Evolutionary conservation across 2,797 vertebrate species (phyloP), one percentile per base, ranked within the genome.

Genomic region (Glyptemys insculpta): DNA sequence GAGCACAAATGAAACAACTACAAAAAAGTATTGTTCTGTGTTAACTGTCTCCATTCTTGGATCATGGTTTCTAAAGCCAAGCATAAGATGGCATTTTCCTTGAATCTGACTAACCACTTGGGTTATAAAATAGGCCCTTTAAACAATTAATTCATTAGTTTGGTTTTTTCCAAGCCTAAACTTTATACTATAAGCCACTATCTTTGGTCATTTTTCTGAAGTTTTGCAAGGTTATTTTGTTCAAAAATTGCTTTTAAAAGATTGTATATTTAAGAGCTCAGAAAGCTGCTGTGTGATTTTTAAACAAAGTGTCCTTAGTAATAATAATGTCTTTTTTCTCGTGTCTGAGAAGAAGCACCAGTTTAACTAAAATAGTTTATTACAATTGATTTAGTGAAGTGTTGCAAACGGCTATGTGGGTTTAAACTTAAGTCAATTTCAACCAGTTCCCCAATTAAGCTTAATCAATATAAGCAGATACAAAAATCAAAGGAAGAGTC

Each of bases 281-380:
- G 93, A 90, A 44, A 15, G 1, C 50, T 86, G 37, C 5, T 15
- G 5, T 8, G 14, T 16, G 31, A 78, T 37, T 3, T 85, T 83
- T 79, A 74, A 57, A 88, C 27, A 72, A 16, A 79, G 1, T 0
- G 1, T 74, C 84, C 37, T 52, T 62, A 76, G 31, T 12, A 96
- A n/a, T 2, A 65, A 5, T 21, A 5, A 68, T 68, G 62, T 68
- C 18, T 89, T 74, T 83, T 87, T 37, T 84, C 83, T 81, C 19
- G 74, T 89, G 89, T 83, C 79, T 72, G 79, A 94, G 90, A 53
- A 37, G 34, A 65, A 89, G 91, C 87, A 83, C 95, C 47, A 3
- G 5, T 93, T 96, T 92, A 57, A 89, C 56, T 89, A 87, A 85
- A 85, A 91, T 37, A 57, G 62, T 93, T 81, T 89, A 86, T 94